Conservation (phyloP, 2,113 vertebrate genomes). For the Pseudopodoces humilis region DNA sequence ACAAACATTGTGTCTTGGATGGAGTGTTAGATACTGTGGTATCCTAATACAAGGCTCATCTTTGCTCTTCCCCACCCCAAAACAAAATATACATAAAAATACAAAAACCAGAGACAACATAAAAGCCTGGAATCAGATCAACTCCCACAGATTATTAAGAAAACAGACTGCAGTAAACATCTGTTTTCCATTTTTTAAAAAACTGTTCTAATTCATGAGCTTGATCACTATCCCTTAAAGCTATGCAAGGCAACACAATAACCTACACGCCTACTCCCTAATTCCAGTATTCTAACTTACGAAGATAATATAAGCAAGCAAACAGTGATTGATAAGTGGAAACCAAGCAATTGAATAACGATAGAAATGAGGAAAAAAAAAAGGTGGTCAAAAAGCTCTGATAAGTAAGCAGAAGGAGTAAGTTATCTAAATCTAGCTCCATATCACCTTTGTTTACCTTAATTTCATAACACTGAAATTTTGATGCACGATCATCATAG, state of each 20-base stretch:
- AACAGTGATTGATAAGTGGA: not conserved
- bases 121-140: not conserved
- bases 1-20: not conserved
- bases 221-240: not conserved
- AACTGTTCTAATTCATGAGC: not conserved
- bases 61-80: not conserved
- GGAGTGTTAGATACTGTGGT: not conserved
- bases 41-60: not conserved
- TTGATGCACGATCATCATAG: not conserved
- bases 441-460: not conserved
- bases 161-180: not conserved
- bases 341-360: not conserved
- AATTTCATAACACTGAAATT: not conserved
- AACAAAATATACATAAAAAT: not conserved
- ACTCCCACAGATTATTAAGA: not conserved
- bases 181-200: not conserved
- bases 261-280: not conserved
- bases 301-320: not conserved
- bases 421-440: not conserved
- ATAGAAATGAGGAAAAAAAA: not conserved
- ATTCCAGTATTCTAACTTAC: not conserved
- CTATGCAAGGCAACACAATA: not conserved
- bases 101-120: not conserved
- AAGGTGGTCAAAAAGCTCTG: not conserved
- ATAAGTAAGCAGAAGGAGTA: not conserved